phyloP scores from a whole-genome alignment of 2,797 vertebrate species.

The Octomys mimax region DNA sequence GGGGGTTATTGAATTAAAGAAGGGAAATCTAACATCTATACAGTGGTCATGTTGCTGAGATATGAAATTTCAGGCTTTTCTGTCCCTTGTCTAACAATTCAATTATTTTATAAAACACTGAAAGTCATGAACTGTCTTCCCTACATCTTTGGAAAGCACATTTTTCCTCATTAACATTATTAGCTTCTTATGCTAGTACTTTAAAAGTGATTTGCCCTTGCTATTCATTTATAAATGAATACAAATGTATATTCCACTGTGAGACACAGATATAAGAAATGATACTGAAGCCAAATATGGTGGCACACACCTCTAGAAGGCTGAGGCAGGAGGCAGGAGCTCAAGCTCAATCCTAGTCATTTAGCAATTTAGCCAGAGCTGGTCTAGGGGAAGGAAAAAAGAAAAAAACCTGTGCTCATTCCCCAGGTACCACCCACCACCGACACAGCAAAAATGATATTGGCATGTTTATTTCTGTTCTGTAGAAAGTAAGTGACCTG shows the following conservation, averaged over 20 bases:
- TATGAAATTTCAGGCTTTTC: conserved; percentile 44
- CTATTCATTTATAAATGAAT: conserved; percentile 14
- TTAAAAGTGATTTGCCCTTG: conserved; percentile 43
- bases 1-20: conserved; percentile 44
- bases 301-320: background rate
- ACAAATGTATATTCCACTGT: background rate
- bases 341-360: background rate
- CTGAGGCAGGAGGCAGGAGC: background rate
- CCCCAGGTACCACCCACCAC: background rate
- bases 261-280: background rate
- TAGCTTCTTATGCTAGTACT: conserved; percentile 41
- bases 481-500: conserved; percentile 1
- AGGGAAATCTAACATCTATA: conserved; percentile 50
- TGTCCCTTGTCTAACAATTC: conserved; percentile 56
- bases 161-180: conserved; percentile 41
- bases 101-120: conserved; percentile 56
- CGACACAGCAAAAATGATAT: background rate
- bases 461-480: conserved; percentile 2
- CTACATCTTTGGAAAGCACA: conserved; percentile 50
- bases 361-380: background rate
- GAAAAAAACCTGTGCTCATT: background rate
- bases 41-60: background rate
- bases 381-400: background rate
- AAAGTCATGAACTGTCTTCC: conserved; percentile 41
- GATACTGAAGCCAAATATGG: background rate